Evolutionary conservation across 1,140 invertebrate species (phyloP), one percentile per base, ranked within the genome.

Genomic region (Drosophila baimaii): DNA sequence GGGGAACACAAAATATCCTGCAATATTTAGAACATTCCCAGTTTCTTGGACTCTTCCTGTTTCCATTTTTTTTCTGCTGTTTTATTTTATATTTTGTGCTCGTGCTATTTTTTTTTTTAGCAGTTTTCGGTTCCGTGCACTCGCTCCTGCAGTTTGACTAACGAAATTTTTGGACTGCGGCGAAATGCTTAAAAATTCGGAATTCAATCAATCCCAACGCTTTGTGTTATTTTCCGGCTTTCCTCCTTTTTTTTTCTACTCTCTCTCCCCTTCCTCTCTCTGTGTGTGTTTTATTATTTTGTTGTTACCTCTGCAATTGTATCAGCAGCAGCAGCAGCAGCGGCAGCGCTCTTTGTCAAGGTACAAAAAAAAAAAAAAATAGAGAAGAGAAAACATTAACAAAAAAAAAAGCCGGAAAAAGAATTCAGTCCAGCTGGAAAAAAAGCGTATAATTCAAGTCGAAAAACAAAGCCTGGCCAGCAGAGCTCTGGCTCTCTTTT

Each of bases 171-270:
- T 79, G 61, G 52, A 79, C 77, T 88, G 76, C 72, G 83, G 84
- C 79, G 58, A 88, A 83, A 77, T 88, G 83, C 79, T 88, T 88
- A 89, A 89, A 88, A 88, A 88, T 88, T 88, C 83, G 79, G 52
- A 88, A 88, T 89, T 88, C 83, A 88, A 88, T 88, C 83, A 88
- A 88, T 88, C 84, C 65, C 83, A 52, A 83, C 68, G 79, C 83
- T 88, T 88, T 88, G 83, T 88, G 64, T 76, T 68, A 21, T 62
- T 41, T 69, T 43, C 33, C 31, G 39, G 25, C 33, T 41, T 37
- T 23, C 31, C 44, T 23, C 41, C 33, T 54, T 62, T 27, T 56
- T 56, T 70, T 58, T 66, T 21, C 69, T 41, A 17, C 58, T 61
- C 25, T 47, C 46, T 35, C 61, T 68, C 23, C 5, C 7, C 8